Conservation (phyloP, 2,888 invertebrate species). For the Prostheceraeus crozeri region DNA sequence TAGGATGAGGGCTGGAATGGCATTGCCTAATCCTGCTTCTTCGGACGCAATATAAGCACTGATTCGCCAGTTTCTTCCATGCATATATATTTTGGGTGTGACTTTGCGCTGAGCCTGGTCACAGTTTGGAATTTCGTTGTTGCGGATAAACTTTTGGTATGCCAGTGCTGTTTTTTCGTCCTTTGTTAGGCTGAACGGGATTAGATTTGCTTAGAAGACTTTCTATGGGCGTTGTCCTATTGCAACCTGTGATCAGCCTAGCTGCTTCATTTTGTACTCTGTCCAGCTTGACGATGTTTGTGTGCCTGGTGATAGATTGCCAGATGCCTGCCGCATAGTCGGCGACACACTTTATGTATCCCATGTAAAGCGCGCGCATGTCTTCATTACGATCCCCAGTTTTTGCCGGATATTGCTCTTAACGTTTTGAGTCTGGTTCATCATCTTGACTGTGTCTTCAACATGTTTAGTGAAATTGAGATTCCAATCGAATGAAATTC, state of each 20-base stretch:
- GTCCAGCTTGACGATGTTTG: slow-evolving; percentile 5
- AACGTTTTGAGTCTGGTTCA: no score
- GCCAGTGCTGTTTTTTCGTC: background rate
- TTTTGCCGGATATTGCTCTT: no score
- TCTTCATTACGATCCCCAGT: no score
- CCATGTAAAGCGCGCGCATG: background rate
- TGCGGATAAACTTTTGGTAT: slow-evolving; percentile 4
- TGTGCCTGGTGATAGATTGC: background rate
- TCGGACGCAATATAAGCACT: background rate
- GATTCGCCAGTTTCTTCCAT: background rate
- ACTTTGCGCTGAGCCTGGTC: background rate
- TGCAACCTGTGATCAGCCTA: slow-evolving; percentile 4
- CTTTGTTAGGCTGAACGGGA: background rate
- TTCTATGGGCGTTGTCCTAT: slow-evolving; percentile 7
- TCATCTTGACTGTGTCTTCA: background rate
- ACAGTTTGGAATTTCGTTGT: background rate
- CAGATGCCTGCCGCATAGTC: slow-evolving; percentile 8
- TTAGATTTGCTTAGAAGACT: slow-evolving; percentile 15
- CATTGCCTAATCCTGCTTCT: background rate
- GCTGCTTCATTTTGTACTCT: slow-evolving; percentile 18
- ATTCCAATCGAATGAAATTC: slow-evolving; percentile 8
- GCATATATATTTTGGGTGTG: background rate
- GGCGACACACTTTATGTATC: background rate
- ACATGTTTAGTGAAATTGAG: slow-evolving; percentile 11
- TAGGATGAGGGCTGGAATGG: background rate